Conservation (phyloP, 2,797 vertebrate species). For the Myotis planiceps region DNA sequence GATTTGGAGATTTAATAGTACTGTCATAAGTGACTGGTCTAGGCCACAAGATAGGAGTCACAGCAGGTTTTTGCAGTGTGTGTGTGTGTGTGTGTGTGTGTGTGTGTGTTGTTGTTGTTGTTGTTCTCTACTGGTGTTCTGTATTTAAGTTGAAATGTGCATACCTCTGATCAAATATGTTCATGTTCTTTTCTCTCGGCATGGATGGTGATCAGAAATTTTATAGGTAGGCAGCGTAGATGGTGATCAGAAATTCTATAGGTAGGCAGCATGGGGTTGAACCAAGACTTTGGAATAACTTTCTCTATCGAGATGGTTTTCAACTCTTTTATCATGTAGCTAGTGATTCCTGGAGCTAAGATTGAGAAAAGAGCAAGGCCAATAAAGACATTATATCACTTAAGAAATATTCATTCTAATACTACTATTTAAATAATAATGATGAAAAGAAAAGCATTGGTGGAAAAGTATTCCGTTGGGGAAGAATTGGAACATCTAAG, state of each 20-base stretch:
- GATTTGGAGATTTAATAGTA: neutral
- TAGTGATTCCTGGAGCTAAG: neutral
- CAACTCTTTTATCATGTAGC: neutral
- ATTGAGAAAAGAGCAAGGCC: neutral
- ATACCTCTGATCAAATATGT: neutral
- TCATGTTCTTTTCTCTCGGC: neutral
- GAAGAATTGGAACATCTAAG: neutral
- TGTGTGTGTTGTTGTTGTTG: neutral
- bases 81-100: neutral
- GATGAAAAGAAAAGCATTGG: neutral
- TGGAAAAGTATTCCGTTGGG: neutral
- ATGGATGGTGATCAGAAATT: neutral
- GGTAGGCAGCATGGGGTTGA: neutral
- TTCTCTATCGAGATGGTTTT: neutral
- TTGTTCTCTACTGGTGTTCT: neutral
- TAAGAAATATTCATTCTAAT: neutral
- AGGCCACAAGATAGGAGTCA: neutral
- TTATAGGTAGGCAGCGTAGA: no score
- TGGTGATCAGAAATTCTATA: neutral
- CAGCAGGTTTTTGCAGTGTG: neutral
- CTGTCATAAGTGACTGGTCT: neutral
- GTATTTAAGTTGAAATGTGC: neutral
- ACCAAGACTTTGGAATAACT: neutral
- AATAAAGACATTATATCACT: neutral
- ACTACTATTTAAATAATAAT: neutral